phyloP scores from a whole-genome alignment of 37 sponge, comb jelly and placozoan species.

The Chondrilla cf. caribensis region DNA sequence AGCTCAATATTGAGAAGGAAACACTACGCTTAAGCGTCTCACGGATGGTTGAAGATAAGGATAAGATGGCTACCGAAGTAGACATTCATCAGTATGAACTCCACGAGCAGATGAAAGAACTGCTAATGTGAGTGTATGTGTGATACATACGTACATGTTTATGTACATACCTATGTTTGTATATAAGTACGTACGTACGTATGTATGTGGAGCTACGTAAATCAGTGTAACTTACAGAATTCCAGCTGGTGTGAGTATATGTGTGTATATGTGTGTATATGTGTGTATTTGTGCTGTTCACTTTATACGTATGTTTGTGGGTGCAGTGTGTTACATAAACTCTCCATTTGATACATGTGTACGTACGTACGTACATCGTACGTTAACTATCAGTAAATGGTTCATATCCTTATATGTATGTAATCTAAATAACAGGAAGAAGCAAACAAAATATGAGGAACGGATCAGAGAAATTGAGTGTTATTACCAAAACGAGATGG shows the following conservation, averaged over 20 bases:
- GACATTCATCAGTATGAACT: conserved; percentile 19
- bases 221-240: no score
- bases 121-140: conserved; percentile 4
- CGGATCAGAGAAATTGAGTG: not conserved
- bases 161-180: not conserved
- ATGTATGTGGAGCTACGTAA: no score
- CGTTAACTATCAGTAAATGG: no score
- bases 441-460: not conserved
- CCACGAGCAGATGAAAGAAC: no score
- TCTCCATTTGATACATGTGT: no score
- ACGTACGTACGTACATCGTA: no score
- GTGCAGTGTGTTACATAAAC: no score
- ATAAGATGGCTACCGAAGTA: conserved; percentile 21
- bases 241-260: no score
- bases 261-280: no score
- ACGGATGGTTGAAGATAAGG: conserved; percentile 11
- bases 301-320: no score
- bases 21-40: conserved; percentile 7
- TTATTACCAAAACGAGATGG: conserved; percentile 17
- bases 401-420: no score
- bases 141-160: not conserved
- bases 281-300: no score
- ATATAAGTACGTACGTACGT: not conserved
- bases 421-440: not conserved
- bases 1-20: conserved; percentile 19